A percentile compares a stretch with the other conserved stretches of the same genome.
These are phyloP conservation scores for Archips xylosteana DNA, from an alignment of 2,888 invertebrate species.

Conservation along the genomic window DNA sequence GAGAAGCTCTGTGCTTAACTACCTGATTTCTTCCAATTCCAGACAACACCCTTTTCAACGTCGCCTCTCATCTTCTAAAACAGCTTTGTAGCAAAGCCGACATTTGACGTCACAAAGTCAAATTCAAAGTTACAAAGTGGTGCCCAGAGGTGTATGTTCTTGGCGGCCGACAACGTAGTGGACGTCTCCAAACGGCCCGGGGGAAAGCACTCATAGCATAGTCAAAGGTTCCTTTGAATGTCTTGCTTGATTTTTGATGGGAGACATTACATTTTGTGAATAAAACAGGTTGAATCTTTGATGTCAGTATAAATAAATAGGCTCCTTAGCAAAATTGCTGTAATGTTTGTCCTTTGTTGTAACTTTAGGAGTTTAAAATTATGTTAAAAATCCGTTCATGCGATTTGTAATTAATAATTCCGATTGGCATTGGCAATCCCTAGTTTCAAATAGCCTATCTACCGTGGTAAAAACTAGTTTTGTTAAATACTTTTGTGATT, in stretches of 20 bases:
- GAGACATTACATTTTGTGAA: background rate
- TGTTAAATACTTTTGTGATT: too few species aligned
- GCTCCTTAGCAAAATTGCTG: too few species aligned
- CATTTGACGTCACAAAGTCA: background rate
- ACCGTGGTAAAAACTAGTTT: too few species aligned
- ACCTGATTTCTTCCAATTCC: background rate
- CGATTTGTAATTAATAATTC: too few species aligned
- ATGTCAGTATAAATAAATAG: background rate
- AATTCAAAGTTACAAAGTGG: constrained; percentile 1
- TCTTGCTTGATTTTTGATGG: background rate
- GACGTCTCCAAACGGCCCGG: background rate
- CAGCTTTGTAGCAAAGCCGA: background rate
- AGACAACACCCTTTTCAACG: background rate
- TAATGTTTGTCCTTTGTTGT: too few species aligned
- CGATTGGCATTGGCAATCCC: too few species aligned
- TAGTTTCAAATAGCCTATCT: too few species aligned
- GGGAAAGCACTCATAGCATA: background rate
- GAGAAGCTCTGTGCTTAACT: too few species aligned
- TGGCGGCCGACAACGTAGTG: background rate
- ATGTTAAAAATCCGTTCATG: too few species aligned
- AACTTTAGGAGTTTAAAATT: too few species aligned
- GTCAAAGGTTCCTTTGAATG: background rate
- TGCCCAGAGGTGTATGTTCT: background rate
- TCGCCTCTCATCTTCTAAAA: constrained; percentile 2
- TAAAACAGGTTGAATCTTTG: background rate